Evolutionary conservation across 2,888 invertebrate species (phyloP).

Genomic region (Ophraella communa): DNA sequence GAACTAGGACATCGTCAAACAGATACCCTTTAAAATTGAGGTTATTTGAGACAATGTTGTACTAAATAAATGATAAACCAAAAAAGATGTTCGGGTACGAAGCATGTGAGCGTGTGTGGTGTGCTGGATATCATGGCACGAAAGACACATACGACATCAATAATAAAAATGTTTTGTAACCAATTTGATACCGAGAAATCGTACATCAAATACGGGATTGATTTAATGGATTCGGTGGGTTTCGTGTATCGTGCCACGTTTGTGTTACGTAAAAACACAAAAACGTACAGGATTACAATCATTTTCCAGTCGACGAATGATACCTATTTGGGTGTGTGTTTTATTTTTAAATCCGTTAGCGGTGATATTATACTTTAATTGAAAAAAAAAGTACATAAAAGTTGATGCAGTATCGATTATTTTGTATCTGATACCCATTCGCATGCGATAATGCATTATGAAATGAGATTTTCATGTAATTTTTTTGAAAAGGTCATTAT

Average conservation of each 20-base stretch:
- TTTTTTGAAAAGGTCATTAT: not conserved
- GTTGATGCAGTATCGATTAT: not conserved
- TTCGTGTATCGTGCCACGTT: not conserved
- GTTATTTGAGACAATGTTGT: too few species aligned
- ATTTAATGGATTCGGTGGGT: not conserved
- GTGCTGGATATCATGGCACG: not conserved
- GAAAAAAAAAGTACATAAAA: conserved; percentile 7
- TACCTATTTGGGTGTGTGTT: conserved; percentile 2
- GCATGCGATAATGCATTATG: conserved; percentile 9
- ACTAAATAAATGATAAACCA: not conserved
- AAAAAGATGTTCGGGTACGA: not conserved
- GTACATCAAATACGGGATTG: not conserved
- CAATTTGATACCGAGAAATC: not conserved
- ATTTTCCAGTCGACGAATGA: not conserved
- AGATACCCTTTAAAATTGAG: too few species aligned
- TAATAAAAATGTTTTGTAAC: not conserved
- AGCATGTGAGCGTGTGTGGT: not conserved
- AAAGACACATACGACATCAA: not conserved
- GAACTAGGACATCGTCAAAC: too few species aligned
- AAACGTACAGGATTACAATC: not conserved
- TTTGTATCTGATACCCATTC: not conserved
- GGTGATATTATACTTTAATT: conserved; percentile 18
- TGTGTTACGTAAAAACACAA: conserved; percentile 2
- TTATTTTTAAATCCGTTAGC: conserved; percentile 1
- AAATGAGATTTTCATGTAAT: not conserved